phyloP scores from a whole-genome alignment of 1,140 invertebrate species.

The Copidosoma floridanum region DNA sequence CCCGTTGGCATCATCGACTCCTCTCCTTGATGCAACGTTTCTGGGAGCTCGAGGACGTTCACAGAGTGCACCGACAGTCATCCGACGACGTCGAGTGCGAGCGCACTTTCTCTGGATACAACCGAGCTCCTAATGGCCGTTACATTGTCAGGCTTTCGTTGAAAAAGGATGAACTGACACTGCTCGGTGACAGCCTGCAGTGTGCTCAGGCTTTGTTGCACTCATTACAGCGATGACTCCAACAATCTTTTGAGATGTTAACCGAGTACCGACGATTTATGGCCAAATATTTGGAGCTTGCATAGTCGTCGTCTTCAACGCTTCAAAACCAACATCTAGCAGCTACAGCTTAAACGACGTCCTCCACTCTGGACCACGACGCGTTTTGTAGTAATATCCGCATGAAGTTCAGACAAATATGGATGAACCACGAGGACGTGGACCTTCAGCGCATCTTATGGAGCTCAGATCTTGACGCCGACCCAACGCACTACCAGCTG shows the following conservation, averaged over 20 bases:
- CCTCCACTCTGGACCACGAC: not conserved
- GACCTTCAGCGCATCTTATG: conserved; percentile 4
- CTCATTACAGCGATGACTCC: not conserved
- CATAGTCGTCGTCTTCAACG: not conserved
- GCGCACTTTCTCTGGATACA: not conserved
- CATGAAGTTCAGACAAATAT: conserved; percentile 5
- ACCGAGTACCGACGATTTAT: not conserved
- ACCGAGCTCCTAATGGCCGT: not conserved
- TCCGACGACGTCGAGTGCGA: not conserved
- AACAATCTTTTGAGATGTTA: not conserved
- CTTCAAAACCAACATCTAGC: no score
- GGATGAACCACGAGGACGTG: not conserved
- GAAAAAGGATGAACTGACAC: not conserved
- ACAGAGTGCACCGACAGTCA: not conserved
- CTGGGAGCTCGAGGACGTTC: not conserved
- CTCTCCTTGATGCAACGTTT: not conserved
- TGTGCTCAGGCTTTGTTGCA: not conserved
- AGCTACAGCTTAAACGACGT: no score
- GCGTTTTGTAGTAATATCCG: not conserved
- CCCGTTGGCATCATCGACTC: not conserved
- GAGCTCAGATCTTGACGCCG: not conserved
- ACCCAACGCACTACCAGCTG: not conserved
- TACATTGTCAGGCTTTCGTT: not conserved
- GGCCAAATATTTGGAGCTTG: not conserved
- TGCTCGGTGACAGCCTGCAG: not conserved